phyloP scores from a whole-genome alignment of 2,888 invertebrate genomes.

The Drosophila mayaguana region DNA sequence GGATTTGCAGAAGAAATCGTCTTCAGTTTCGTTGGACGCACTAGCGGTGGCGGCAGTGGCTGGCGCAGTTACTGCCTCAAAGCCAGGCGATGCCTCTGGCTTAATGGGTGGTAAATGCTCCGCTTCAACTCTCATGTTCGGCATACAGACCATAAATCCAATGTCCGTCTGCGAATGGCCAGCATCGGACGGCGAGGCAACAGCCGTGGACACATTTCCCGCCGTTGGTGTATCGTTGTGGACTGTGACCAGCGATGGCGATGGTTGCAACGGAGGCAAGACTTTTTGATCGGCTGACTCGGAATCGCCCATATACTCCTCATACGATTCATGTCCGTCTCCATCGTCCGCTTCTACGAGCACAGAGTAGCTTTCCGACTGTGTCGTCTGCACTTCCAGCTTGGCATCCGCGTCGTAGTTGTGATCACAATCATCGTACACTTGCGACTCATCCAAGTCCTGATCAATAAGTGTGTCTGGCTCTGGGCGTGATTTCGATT shows the following conservation, averaged over 20 bases:
- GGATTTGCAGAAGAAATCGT: constrained; percentile 83
- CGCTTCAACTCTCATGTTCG: constrained; percentile 42
- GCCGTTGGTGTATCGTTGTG: constrained; percentile 33
- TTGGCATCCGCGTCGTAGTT: constrained; percentile 62
- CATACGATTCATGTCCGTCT: constrained; percentile 49
- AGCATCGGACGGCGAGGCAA: constrained; percentile 34
- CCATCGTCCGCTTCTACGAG: constrained; percentile 70
- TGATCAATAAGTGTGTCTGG: constrained; percentile 46
- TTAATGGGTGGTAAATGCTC: constrained; percentile 37
- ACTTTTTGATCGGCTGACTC: constrained; percentile 45
- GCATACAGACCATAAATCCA: constrained; percentile 64
- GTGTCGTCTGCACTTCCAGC: constrained; percentile 62
- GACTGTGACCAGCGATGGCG: constrained; percentile 45
- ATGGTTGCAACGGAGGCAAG: constrained; percentile 43
- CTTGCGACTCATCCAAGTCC: constrained; percentile 50
- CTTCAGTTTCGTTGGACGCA: constrained; percentile 72
- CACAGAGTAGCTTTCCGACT: constrained; percentile 70
- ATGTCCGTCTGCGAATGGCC: constrained; percentile 48
- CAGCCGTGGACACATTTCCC: constrained; percentile 23
- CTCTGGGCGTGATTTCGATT: constrained; percentile 31
- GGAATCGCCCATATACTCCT: constrained; percentile 51
- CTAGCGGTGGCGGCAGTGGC: constrained; percentile 4
- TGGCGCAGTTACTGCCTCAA: constrained; percentile 30
- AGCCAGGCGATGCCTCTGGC: constrained; percentile 30
- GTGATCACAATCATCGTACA: constrained; percentile 64